Conservation (phyloP, 2,888 invertebrate species). For the Erynnis tages region DNA sequence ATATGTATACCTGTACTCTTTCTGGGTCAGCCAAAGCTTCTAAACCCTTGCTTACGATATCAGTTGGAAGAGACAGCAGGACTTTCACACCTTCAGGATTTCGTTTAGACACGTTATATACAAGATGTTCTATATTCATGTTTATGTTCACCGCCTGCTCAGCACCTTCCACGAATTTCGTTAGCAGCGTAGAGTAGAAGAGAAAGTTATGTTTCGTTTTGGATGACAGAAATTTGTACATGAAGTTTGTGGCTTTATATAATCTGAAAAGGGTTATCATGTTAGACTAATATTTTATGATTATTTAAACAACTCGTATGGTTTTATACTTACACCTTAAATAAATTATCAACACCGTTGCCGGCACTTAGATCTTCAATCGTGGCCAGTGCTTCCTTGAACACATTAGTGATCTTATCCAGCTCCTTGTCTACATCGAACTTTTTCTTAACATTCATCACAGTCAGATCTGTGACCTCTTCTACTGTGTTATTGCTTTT, state of each 20-base stretch:
- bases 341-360: constrained; percentile 47
- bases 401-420: constrained; percentile 38
- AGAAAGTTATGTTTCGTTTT: constrained; percentile 55
- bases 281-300: neutral
- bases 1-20: constrained; percentile 58
- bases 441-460: constrained; percentile 32
- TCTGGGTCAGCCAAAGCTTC: constrained; percentile 70
- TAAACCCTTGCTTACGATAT: constrained; percentile 56
- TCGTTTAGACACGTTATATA: constrained; percentile 62
- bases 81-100: constrained; percentile 59
- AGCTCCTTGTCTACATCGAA: constrained; percentile 32
- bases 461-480: constrained; percentile 29
- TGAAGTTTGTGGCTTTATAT: constrained; percentile 53
- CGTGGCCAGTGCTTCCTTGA: constrained; percentile 47
- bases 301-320: neutral
- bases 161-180: constrained; percentile 64
- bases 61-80: constrained; percentile 50
- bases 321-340: constrained; percentile 60
- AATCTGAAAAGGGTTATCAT: constrained; percentile 57
- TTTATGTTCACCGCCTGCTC: constrained; percentile 59
- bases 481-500: constrained; percentile 36
- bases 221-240: constrained; percentile 57
- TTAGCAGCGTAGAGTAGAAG: constrained; percentile 65
- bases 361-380: constrained; percentile 41
- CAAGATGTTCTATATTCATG: constrained; percentile 64